Percentiles rank a stretch among this genome's conserved stretches.
These are phyloP conservation scores for Fistularia commersonii DNA, from an alignment of 2,797 vertebrate genomes.

Conservation along the genomic window DNA sequence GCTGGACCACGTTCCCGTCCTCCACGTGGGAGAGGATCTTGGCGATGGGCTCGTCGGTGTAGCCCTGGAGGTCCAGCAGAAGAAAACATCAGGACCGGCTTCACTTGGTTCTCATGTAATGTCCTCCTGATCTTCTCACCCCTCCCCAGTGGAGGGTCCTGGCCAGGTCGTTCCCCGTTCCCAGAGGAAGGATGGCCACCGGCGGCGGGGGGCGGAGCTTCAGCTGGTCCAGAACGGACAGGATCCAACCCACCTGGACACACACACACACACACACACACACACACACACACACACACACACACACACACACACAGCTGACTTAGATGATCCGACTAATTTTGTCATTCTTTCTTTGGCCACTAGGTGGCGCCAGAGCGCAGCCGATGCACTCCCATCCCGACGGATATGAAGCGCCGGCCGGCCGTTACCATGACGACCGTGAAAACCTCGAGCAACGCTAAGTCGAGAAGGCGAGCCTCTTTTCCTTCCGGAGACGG, in stretches of 20 bases:
- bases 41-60: constrained; percentile 91
- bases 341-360: too few relatives aligned
- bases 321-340: too few relatives aligned
- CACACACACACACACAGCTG: neutral
- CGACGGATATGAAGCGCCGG: too few relatives aligned
- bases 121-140: too few relatives aligned
- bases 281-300: constrained; percentile 5
- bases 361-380: too few relatives aligned
- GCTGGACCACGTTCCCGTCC: constrained; percentile 88
- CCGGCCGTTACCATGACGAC: constrained; percentile 24
- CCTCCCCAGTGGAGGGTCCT: constrained; percentile 96
- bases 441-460: too few relatives aligned
- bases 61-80: constrained; percentile 74
- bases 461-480: neutral
- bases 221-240: constrained; percentile 89
- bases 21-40: constrained; percentile 94
- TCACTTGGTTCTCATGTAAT: too few relatives aligned
- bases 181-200: constrained; percentile 89
- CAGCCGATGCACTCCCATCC: too few relatives aligned
- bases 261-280: constrained; percentile 15
- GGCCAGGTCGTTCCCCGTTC: constrained; percentile 93
- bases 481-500: neutral
- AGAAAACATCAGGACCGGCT: too few relatives aligned
- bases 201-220: constrained; percentile 86
- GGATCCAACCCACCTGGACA: constrained; percentile 91